Conservation (phyloP, 2,888 invertebrate species). For the Anarsia innoxiella region DNA sequence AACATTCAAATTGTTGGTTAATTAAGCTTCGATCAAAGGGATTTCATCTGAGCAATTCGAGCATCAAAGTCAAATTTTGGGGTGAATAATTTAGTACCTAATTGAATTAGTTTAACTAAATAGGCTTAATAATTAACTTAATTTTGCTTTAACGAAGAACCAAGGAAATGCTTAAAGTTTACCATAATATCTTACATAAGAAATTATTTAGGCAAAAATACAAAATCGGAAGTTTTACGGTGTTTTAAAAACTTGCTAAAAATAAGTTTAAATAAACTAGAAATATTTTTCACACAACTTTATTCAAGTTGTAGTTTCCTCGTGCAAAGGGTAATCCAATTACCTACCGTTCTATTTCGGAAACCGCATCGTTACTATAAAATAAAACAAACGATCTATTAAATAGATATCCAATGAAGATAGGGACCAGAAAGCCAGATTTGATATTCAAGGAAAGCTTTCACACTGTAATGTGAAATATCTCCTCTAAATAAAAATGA, state of each 20-base stretch:
- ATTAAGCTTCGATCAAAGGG: conserved; percentile 1
- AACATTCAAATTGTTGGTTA: background rate
- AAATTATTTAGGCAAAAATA: no score
- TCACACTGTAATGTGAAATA: no score
- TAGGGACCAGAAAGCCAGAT: no score
- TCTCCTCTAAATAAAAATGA: no score
- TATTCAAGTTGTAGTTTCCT: no score
- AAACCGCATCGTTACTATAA: conserved; percentile 9
- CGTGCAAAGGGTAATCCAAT: conserved; percentile 8
- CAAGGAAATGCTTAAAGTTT: no score
- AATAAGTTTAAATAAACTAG: no score
- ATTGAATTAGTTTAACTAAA: conserved; percentile 6
- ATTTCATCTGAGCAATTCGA: conserved; percentile 4
- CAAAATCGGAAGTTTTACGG: background rate
- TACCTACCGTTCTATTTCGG: background rate
- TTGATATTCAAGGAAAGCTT: no score
- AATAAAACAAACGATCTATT: conserved; percentile 6
- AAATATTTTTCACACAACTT: background rate
- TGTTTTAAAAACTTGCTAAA: background rate
- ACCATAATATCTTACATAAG: no score
- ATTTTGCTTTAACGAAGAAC: no score
- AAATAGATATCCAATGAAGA: no score
- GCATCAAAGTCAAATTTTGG: conserved; percentile 5
- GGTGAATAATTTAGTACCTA: conserved; percentile 10
- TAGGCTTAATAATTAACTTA: no score